Percentiles rank a stretch among this genome's conserved stretches.
Evolutionary conservation across 2,113 vertebrate genomes (phyloP).

Genomic region (Megaceryle torquata): DNA sequence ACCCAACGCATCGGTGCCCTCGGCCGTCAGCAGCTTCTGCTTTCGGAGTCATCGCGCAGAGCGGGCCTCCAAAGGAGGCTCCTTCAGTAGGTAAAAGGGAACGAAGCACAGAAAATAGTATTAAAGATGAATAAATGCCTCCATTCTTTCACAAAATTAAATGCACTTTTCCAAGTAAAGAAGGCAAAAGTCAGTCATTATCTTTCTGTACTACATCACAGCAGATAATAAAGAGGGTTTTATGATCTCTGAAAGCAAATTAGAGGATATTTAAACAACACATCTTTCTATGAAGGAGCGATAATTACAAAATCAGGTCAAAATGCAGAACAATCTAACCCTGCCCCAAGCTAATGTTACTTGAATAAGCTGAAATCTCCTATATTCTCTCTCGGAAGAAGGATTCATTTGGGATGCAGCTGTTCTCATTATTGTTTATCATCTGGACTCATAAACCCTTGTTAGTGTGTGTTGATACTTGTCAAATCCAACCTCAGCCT

Average conservation of each 20-base stretch:
- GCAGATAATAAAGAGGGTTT: conserved; percentile 65
- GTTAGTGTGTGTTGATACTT: neutral
- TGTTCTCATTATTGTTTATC: neutral
- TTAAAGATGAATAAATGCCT: conserved; percentile 19
- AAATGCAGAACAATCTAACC: neutral
- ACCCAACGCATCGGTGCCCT: neutral
- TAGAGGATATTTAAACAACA: conserved; percentile 61
- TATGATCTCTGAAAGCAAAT: conserved; percentile 70
- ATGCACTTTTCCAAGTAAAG: conserved; percentile 38
- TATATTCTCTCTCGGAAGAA: neutral
- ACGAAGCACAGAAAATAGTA: conserved; percentile 5
- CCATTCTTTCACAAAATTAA: conserved; percentile 68
- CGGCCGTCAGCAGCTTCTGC: neutral
- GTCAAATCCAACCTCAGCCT: neutral
- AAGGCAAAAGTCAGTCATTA: conserved; percentile 69
- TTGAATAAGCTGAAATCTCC: neutral
- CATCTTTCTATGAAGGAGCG: conserved; percentile 30
- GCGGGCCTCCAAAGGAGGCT: neutral
- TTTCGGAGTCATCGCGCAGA: neutral
- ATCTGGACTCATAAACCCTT: neutral
- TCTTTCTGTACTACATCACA: conserved; percentile 56
- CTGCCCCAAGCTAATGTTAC: conserved; percentile 16
- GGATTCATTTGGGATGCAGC: neutral
- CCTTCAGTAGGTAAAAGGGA: conserved; percentile 15
- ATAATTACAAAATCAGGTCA: conserved; percentile 66